A percentile compares a stretch with the other conserved stretches of the same genome.
phyloP scores from a whole-genome alignment of 2,888 invertebrate species.

The Pachydiplax longipennis region DNA sequence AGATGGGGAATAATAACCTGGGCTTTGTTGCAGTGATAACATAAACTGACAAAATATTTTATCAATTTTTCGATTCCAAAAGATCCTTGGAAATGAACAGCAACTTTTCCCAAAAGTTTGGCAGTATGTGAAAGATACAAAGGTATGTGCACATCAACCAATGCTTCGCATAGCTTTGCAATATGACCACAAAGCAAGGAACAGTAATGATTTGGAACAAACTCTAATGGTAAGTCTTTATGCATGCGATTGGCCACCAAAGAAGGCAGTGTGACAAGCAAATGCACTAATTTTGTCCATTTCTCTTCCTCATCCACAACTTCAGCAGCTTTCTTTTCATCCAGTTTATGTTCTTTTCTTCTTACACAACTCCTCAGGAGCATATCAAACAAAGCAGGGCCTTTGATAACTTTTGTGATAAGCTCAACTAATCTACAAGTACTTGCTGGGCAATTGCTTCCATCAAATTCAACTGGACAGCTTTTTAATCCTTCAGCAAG shows the following conservation, averaged over 20 bases:
- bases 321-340: neutral
- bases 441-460: neutral
- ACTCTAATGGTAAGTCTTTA: conserved; percentile 65
- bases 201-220: conserved; percentile 66
- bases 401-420: conserved; percentile 46
- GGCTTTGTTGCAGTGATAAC: neutral
- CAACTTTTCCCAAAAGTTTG: conserved; percentile 68
- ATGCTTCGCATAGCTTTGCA: conserved; percentile 68
- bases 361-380: conserved; percentile 1
- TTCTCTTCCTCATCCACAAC: conserved; percentile 28
- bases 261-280: conserved; percentile 72
- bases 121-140: conserved; percentile 62
- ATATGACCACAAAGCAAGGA: conserved; percentile 69
- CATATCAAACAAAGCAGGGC: conserved; percentile 45
- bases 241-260: conserved; percentile 73
- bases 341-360: neutral
- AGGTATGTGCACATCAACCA: conserved; percentile 58
- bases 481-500: conserved; percentile 17
- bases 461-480: neutral
- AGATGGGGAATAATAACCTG: conserved; percentile 59
- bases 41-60: conserved; percentile 52
- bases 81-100: conserved; percentile 63
- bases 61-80: conserved; percentile 64
- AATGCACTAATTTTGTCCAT: conserved; percentile 68
- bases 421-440: conserved; percentile 44